phyloP scores from a whole-genome alignment of 2,888 invertebrate species.

The Lathronympha strigana region DNA sequence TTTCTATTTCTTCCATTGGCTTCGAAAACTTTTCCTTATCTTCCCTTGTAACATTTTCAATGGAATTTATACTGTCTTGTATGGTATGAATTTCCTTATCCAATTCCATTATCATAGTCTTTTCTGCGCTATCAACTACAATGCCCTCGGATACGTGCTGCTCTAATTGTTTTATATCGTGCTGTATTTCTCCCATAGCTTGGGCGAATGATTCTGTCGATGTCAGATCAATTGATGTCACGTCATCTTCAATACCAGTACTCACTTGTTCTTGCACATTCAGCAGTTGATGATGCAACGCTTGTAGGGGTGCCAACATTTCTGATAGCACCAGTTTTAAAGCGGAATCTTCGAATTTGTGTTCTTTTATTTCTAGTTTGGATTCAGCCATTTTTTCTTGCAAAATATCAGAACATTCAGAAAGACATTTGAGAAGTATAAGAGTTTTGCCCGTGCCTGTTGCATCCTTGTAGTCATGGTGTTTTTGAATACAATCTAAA shows the following conservation, averaged over 20 bases:
- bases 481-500: slow-evolving; percentile 57
- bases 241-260: slow-evolving; percentile 60
- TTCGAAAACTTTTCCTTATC: slow-evolving; percentile 55
- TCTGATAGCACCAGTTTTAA: slow-evolving; percentile 60
- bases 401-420: slow-evolving; percentile 66
- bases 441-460: slow-evolving; percentile 62
- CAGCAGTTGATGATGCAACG: slow-evolving; percentile 63
- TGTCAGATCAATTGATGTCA: slow-evolving; percentile 61
- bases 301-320: slow-evolving; percentile 66
- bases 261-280: slow-evolving; percentile 66
- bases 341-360: slow-evolving; percentile 51
- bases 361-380: slow-evolving; percentile 49
- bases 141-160: slow-evolving; percentile 57
- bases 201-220: slow-evolving; percentile 69
- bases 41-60: slow-evolving; percentile 56
- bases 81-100: slow-evolving; percentile 68
- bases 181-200: slow-evolving; percentile 67
- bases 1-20: slow-evolving; percentile 64
- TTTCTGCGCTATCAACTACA: slow-evolving; percentile 56
- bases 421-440: slow-evolving; percentile 68
- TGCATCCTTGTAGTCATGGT: slow-evolving; percentile 65
- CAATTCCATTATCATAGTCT: slow-evolving; percentile 63
- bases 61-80: slow-evolving; percentile 63
- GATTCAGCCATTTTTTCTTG: slow-evolving; percentile 51
- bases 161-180: slow-evolving; percentile 60